Percentiles rank a stretch among this genome's conserved stretches.
These are phyloP conservation scores for Hirtodrosophila confusa DNA, from an alignment of 2,888 invertebrate species.

Conservation along the genomic window DNA sequence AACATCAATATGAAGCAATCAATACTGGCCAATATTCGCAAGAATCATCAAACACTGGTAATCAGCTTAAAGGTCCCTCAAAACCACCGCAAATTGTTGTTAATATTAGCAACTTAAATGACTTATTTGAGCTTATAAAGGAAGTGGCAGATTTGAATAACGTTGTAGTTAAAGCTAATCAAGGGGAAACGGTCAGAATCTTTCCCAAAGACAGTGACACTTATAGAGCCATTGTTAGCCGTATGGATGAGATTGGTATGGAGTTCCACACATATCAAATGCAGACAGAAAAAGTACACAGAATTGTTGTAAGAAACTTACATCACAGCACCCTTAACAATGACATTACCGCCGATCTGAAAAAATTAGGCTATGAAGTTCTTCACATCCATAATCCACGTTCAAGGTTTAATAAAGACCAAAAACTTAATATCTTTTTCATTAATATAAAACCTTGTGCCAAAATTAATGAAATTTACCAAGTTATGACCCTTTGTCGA, in stretches of 20 bases:
- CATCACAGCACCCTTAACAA: constrained; percentile 18
- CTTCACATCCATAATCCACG: constrained; percentile 7
- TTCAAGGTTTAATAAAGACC: not conserved
- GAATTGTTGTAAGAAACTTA: constrained; percentile 10
- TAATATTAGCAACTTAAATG: constrained; percentile 11
- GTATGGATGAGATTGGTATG: constrained; percentile 3
- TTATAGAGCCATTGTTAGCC: constrained; percentile 14
- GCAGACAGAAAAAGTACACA: constrained; percentile 9
- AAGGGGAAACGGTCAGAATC: constrained; percentile 6
- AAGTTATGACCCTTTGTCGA: constrained; percentile 7
- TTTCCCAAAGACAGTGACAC: constrained; percentile 7
- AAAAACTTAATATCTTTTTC: constrained; percentile 16
- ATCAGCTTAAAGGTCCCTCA: constrained; percentile 1
- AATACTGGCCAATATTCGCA: too few species aligned
- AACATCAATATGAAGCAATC: too few species aligned
- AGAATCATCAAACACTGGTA: not conserved
- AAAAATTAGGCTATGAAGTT: constrained; percentile 2
- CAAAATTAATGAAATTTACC: constrained; percentile 8
- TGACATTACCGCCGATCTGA: constrained; percentile 5
- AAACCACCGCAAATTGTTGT: constrained; percentile 17
- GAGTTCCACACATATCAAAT: constrained; percentile 18
- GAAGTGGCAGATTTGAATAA: constrained; percentile 2
- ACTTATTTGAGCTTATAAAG: constrained; percentile 13
- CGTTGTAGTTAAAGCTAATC: constrained; percentile 2
- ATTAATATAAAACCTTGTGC: constrained; percentile 11